phyloP scores from a whole-genome alignment of 2,113 vertebrate species.

The Steatornis caripensis region DNA sequence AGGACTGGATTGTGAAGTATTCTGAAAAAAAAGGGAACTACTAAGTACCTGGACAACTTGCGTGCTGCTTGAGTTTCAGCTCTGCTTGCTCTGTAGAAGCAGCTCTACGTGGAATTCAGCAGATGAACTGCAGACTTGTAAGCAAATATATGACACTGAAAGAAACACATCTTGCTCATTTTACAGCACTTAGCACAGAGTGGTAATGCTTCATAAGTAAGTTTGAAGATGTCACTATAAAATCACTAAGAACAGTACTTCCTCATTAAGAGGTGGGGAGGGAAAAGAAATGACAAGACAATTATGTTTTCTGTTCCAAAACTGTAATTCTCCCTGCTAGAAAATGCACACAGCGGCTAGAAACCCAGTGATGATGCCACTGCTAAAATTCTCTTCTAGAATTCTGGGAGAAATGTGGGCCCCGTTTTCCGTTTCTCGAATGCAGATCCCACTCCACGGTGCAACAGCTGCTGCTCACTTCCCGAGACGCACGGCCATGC shows the following conservation, averaged over 20 bases:
- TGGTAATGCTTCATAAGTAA: neutral
- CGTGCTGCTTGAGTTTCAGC: neutral
- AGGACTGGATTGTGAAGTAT: neutral
- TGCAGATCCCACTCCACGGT: rapidly evolving
- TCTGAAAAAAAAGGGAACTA: neutral
- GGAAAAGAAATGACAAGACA: neutral
- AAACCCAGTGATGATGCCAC: neutral
- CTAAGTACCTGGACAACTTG: neutral
- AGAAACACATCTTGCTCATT: neutral
- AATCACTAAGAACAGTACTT: neutral
- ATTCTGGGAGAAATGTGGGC: neutral
- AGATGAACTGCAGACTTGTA: neutral
- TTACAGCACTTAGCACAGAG: neutral
- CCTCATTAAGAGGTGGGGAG: neutral
- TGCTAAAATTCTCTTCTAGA: neutral
- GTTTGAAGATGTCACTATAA: neutral
- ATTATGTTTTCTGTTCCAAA: neutral
- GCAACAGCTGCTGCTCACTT: neutral
- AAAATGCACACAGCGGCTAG: neutral
- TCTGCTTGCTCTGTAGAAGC: neutral
- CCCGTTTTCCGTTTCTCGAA: neutral
- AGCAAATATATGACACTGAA: neutral
- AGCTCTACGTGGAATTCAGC: neutral
- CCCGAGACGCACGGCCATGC: neutral
- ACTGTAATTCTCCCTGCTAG: neutral